Percentiles rank a stretch among this genome's conserved stretches.
phyloP scores from a whole-genome alignment of 2,797 vertebrate genomes.

The Siniperca obscura region DNA sequence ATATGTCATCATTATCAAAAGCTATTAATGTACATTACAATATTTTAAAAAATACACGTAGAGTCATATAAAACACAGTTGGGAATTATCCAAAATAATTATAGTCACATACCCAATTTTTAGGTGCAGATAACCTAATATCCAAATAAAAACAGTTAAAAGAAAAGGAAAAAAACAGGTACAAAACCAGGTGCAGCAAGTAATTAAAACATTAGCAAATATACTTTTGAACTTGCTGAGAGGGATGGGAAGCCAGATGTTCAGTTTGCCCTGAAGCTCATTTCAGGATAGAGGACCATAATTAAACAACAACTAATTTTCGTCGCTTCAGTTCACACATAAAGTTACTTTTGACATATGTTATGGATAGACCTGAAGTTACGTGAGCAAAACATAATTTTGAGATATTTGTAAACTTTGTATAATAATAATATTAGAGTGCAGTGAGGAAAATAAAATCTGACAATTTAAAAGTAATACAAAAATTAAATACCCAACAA shows the following conservation, averaged over 20 bases:
- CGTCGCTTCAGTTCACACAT: slow-evolving; percentile 21
- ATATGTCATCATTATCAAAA: slow-evolving; percentile 1
- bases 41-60: not conserved
- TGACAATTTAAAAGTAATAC: not conserved
- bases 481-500: not conserved
- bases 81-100: not conserved
- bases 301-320: slow-evolving; percentile 31
- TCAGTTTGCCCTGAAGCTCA: slow-evolving; percentile 28
- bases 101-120: not conserved
- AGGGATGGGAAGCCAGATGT: slow-evolving; percentile 50
- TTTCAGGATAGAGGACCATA: slow-evolving; percentile 18
- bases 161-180: not conserved
- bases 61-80: not conserved
- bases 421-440: no score
- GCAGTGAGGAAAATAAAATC: not conserved
- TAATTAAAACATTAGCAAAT: slow-evolving; percentile 36
- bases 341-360: not conserved
- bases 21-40: not conserved
- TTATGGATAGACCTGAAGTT: not conserved
- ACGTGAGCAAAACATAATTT: not conserved
- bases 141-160: not conserved
- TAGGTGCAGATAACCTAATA: not conserved
- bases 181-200: not conserved
- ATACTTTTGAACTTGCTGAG: slow-evolving; percentile 26
- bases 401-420: not conserved